Evolutionary conservation across 2,113 vertebrate species (phyloP), one percentile per base, ranked within the genome.

Genomic region (Hucho hucho): DNA sequence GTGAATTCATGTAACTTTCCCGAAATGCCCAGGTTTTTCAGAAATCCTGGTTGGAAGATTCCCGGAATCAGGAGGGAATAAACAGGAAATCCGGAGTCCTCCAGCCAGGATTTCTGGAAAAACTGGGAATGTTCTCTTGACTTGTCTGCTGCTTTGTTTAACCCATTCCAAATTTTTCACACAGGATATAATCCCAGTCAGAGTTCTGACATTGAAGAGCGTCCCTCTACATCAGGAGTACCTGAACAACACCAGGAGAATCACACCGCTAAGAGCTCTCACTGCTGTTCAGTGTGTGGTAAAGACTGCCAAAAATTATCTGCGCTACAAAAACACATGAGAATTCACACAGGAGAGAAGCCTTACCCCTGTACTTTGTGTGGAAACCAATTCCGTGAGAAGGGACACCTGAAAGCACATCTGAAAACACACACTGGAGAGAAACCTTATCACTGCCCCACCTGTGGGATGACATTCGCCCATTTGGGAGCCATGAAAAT

Each of bases 251-350:
- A 46, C 25, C 20, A 46, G 67, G 67, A 46, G 43, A 69, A 69
- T 4, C 69, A 75, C 28, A 73, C 64, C 0, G 78, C 69, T 58
- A 69, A 83, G 61, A 78, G 58, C 24, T 65, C 69, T 4, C 74
- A 77, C 64, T 22, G 43, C 26, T 80, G 81, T 37, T 29, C 29
- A 6, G 71, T 72, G 7, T 82, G 80, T 66, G 65, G 78, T 43
- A 76, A 65, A 47, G 67, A 69, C 6, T 69, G 32, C 22, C 67
- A 7, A 75, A 32, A 66, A 65, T 83, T 22, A 29, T 46, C 26
- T 1, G 2, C 20, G 74, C 58, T 83, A 26, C 63, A 71, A 4
- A 18, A 16, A 37, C 77, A 83, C 47, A 32, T 64, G 69, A 5
- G 20, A 28, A 71, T 26, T 16, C 81, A 83, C 4, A 16, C 74